Conservation (phyloP, 2,888 invertebrate species). For the Andrena marginata region DNA sequence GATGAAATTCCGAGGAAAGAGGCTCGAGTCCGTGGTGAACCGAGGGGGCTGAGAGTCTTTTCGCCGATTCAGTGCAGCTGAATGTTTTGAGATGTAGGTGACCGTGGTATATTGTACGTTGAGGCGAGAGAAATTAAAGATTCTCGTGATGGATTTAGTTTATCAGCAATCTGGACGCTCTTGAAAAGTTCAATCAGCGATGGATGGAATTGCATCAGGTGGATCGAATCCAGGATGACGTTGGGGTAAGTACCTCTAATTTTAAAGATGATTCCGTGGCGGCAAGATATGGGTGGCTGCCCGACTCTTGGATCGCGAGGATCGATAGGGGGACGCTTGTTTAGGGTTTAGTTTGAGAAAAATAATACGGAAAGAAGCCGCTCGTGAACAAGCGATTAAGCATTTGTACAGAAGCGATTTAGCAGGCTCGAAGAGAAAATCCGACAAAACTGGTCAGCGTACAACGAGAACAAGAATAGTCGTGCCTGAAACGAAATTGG, state of each 20-base stretch:
- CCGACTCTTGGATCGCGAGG: conserved; percentile 1
- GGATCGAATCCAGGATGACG: conserved; percentile 47
- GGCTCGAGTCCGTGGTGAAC: no score
- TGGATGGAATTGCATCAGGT: conserved; percentile 19
- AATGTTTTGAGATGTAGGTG: neutral
- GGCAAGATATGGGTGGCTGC: conserved; percentile 11
- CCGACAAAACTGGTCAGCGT: conserved; percentile 33
- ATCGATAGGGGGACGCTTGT: conserved; percentile 11
- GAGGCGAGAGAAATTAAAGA: neutral
- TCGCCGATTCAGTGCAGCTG: no score
- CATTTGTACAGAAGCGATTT: conserved; percentile 51
- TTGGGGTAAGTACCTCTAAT: conserved; percentile 46
- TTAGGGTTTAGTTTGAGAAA: conserved; percentile 47
- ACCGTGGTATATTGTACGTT: no score
- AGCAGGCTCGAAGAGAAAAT: conserved; percentile 50
- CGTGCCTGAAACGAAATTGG: conserved; percentile 2
- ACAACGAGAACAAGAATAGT: conserved; percentile 25
- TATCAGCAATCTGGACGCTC: conserved; percentile 26
- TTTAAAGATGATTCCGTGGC: conserved; percentile 41
- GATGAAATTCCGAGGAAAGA: neutral
- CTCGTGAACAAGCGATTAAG: conserved; percentile 56
- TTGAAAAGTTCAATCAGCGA: conserved; percentile 26
- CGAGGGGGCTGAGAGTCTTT: no score
- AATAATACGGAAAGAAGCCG: conserved; percentile 36
- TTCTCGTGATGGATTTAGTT: neutral